Evolutionary conservation across 2,888 invertebrate genomes (phyloP).

Genomic region (Dryobotodes eremita): DNA sequence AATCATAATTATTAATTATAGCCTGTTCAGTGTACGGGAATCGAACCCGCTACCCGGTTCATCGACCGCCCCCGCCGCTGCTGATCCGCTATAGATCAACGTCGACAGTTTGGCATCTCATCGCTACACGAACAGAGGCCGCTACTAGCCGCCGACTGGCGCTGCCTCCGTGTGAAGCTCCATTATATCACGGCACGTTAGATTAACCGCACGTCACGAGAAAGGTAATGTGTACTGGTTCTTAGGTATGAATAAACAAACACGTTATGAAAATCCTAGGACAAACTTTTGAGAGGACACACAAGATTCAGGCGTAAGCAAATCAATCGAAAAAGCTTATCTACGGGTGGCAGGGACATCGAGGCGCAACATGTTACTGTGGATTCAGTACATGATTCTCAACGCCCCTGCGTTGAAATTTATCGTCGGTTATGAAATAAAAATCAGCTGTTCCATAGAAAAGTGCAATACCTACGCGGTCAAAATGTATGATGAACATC

Average conservation of each 20-base stretch:
- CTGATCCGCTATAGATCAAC: slow-evolving; percentile 74
- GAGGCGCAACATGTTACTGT: too few species aligned
- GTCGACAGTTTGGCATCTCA: slow-evolving; percentile 71
- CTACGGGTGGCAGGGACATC: too few species aligned
- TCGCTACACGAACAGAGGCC: slow-evolving; percentile 66
- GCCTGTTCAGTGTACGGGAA: slow-evolving; percentile 55
- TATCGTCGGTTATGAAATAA: too few species aligned
- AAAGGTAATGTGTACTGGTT: not conserved
- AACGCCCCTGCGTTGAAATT: too few species aligned
- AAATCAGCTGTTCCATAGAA: too few species aligned
- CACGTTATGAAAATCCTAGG: not conserved
- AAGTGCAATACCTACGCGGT: too few species aligned
- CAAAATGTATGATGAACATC: too few species aligned
- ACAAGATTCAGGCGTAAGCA: too few species aligned
- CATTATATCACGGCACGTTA: slow-evolving; percentile 47
- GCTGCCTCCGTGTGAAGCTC: slow-evolving; percentile 51
- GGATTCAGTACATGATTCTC: too few species aligned
- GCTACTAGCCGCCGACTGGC: slow-evolving; percentile 68
- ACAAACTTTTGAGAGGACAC: not conserved
- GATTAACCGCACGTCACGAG: not conserved
- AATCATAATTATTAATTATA: slow-evolving; percentile 64
- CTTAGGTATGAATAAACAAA: not conserved
- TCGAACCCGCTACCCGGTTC: slow-evolving; percentile 65
- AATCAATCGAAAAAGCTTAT: not conserved
- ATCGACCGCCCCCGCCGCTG: slow-evolving; percentile 58